A percentile compares a stretch with the other conserved stretches of the same genome.
These are phyloP conservation scores for Vicugna pacos DNA, from an alignment of 2,113 vertebrate species.

Conservation along the genomic window DNA sequence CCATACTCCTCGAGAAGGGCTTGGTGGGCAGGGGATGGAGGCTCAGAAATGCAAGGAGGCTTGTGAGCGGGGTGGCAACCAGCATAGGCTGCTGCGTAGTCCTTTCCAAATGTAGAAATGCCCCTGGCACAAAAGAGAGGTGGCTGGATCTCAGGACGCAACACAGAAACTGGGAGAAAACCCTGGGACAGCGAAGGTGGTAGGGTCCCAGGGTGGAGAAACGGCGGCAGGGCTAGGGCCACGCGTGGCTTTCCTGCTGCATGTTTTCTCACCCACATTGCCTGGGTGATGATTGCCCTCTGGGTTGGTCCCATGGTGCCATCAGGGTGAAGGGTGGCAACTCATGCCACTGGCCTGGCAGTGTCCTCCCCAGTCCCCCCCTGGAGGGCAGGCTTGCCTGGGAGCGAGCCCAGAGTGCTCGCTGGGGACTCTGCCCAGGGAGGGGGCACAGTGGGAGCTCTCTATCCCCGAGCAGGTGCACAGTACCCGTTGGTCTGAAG, in stretches of 20 bases:
- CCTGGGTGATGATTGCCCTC: not conserved
- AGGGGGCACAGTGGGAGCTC: not conserved
- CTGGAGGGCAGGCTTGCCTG: not conserved
- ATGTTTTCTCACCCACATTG: not conserved
- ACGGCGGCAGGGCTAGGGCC: no score
- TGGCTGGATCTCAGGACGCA: not conserved
- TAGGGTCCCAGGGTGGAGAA: accelerated
- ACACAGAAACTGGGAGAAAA: not conserved
- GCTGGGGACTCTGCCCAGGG: not conserved
- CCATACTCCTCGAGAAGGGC: not conserved
- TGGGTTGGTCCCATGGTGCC: not conserved
- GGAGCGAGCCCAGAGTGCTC: not conserved
- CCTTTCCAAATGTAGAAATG: not conserved
- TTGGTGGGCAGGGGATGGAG: not conserved
- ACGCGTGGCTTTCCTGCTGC: not conserved
- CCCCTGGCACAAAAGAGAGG: not conserved
- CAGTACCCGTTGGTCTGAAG: accelerated
- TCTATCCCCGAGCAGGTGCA: not conserved
- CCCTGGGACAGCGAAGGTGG: not conserved
- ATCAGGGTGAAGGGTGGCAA: no score
- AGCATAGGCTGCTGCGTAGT: not conserved
- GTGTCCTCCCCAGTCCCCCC: no score
- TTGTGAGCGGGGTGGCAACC: not conserved
- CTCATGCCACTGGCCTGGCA: accelerated
- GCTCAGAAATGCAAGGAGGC: not conserved